Percentiles rank a stretch among this genome's conserved stretches.
Evolutionary conservation across 1,140 invertebrate species (phyloP).

Genomic region (Drosophila guanche): DNA sequence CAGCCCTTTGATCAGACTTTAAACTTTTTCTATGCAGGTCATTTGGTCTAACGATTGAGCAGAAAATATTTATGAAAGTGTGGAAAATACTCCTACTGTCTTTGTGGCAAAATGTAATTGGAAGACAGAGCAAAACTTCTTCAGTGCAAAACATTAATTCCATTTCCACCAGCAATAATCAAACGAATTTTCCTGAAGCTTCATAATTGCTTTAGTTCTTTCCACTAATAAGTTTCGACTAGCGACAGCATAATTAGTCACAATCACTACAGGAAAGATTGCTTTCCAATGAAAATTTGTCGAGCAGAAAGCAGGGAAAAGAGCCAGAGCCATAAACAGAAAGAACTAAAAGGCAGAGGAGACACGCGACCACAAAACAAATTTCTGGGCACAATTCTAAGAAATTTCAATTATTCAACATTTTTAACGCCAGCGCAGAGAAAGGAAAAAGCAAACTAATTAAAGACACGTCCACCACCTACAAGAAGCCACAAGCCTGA

Average conservation of each 20-base stretch:
- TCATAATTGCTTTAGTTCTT: slow-evolving; percentile 26
- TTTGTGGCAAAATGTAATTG: too few species aligned
- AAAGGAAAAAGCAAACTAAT: slow-evolving; percentile 63
- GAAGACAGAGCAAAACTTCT: too few species aligned
- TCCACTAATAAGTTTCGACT: slow-evolving; percentile 1
- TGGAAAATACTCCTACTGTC: too few species aligned
- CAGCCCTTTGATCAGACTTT: too few species aligned
- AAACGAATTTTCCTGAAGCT: background rate
- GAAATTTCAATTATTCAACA: slow-evolving; percentile 82
- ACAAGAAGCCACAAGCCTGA: slow-evolving; percentile 41
- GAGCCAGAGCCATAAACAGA: background rate
- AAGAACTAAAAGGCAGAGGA: slow-evolving; percentile 55
- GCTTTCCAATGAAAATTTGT: slow-evolving; percentile 55
- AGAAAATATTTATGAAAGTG: too few species aligned
- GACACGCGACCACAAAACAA: slow-evolving; percentile 69
- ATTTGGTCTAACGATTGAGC: background rate
- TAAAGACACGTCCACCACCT: slow-evolving; percentile 80
- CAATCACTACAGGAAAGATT: slow-evolving; percentile 53
- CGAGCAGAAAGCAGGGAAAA: slow-evolving; percentile 16
- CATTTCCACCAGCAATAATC: too few species aligned
- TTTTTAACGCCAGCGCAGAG: slow-evolving; percentile 71
- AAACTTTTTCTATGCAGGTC: slow-evolving; percentile 1
- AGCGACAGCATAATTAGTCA: slow-evolving; percentile 63
- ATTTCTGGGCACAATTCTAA: slow-evolving; percentile 61
- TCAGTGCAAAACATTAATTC: too few species aligned